Evolutionary conservation across 2,888 invertebrate genomes (phyloP).

Genomic region (Conistra vaccinii): DNA sequence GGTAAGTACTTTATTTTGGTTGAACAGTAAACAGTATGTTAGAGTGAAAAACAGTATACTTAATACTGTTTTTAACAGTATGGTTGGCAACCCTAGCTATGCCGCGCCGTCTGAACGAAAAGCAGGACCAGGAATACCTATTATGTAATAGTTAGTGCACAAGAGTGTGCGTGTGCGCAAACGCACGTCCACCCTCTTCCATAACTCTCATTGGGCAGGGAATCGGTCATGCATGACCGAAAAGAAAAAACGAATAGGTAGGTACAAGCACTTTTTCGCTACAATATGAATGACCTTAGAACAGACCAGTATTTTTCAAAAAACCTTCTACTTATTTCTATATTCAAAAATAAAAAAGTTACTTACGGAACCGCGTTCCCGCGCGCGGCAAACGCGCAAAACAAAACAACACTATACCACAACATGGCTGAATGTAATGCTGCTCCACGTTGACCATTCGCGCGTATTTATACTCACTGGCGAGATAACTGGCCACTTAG

Average conservation of each 20-base stretch:
- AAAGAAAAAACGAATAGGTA: background rate
- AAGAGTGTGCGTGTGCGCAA: background rate
- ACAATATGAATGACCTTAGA: background rate
- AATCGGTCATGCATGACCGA: background rate
- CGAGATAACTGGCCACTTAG: constrained; percentile 17
- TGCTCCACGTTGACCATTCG: background rate
- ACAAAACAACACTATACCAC: constrained; percentile 37
- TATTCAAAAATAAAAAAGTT: background rate
- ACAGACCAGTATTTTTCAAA: background rate
- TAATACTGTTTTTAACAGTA: no score
- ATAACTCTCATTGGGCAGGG: background rate
- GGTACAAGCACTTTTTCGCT: background rate
- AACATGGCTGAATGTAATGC: constrained; percentile 39
- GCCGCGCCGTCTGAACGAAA: no score
- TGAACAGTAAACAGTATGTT: no score
- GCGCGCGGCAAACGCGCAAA: constrained; percentile 34
- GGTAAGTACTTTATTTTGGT: no score
- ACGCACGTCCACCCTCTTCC: background rate
- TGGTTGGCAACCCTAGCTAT: no score
- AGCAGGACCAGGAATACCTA: background rate
- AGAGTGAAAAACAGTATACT: no score
- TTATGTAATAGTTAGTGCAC: background rate
- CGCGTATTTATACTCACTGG: constrained; percentile 42
- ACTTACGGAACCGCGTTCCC: constrained; percentile 58
- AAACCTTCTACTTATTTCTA: no score